phyloP scores from a whole-genome alignment of 2,888 invertebrate species.

The Eupithecia pulchellata region DNA sequence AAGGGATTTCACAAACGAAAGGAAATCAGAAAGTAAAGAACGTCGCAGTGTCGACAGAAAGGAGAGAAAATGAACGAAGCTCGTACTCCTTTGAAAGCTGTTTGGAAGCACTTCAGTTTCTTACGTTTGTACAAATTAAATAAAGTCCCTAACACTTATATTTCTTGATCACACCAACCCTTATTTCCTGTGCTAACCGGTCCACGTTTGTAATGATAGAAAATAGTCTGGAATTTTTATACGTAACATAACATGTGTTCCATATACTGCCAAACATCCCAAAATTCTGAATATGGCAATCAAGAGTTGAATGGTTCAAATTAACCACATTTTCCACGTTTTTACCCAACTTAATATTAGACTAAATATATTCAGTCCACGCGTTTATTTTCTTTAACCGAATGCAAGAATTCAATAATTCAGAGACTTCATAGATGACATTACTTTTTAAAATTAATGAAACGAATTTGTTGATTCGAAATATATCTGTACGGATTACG shows the following conservation, averaged over 20 bases:
- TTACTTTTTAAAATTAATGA: too few relatives aligned
- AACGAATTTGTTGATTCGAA: too few relatives aligned
- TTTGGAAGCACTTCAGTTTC: background rate
- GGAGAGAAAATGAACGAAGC: background rate
- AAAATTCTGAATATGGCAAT: background rate
- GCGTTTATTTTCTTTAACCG: too few relatives aligned
- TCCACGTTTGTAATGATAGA: too few relatives aligned
- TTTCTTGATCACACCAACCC: background rate
- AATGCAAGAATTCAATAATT: too few relatives aligned
- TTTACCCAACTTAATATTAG: background rate
- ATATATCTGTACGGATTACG: too few relatives aligned
- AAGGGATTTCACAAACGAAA: constrained; percentile 4
- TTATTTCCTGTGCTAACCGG: too few relatives aligned
- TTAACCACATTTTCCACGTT: background rate
- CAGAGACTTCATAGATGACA: too few relatives aligned
- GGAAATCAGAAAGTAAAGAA: constrained; percentile 5
- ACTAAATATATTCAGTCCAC: too few relatives aligned
- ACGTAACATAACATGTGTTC: too few relatives aligned
- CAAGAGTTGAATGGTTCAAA: background rate
- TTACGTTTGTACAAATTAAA: background rate
- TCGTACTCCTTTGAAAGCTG: background rate
- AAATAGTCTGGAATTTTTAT: too few relatives aligned
- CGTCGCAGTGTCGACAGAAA: background rate
- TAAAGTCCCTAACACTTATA: background rate
- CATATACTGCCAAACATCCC: background rate